phyloP scores from a whole-genome alignment of 1,140 invertebrate genomes.

The Chrysomallon squamiferum region DNA sequence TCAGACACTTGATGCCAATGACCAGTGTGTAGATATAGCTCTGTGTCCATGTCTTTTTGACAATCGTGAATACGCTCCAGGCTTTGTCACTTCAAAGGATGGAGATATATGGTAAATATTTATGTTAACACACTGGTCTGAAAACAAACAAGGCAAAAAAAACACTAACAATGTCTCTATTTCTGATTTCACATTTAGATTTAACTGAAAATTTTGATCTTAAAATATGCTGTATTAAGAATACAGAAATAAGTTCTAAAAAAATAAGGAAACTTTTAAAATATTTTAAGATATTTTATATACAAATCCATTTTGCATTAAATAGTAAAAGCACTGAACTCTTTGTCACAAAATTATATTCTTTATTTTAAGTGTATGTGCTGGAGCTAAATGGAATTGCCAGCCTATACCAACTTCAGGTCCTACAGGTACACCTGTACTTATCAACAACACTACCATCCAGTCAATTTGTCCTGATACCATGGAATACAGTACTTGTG shows the following conservation, averaged over 20 bases:
- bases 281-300: no score
- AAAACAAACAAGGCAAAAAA: neutral
- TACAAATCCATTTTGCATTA: no score
- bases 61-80: conserved; percentile 75
- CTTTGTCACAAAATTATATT: no score
- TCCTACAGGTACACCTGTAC: conserved; percentile 4
- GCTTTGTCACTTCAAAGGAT: conserved; percentile 71
- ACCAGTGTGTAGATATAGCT: conserved; percentile 78
- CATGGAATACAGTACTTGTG: conserved; percentile 77
- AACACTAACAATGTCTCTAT: neutral
- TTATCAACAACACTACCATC: conserved; percentile 66
- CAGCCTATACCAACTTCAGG: conserved; percentile 66
- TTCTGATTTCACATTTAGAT: no score
- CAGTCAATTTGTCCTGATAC: conserved; percentile 61
- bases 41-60: conserved; percentile 80
- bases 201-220: no score
- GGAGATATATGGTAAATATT: conserved; percentile 69
- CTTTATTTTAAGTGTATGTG: conserved; percentile 71
- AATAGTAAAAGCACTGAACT: no score
- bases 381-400: conserved; percentile 77
- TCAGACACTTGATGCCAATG: conserved; percentile 73
- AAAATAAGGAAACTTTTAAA: no score
- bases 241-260: no score
- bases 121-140: neutral
- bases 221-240: no score